Conservation (phyloP, 2,888 invertebrate species). For the Leucophenga maculata region DNA sequence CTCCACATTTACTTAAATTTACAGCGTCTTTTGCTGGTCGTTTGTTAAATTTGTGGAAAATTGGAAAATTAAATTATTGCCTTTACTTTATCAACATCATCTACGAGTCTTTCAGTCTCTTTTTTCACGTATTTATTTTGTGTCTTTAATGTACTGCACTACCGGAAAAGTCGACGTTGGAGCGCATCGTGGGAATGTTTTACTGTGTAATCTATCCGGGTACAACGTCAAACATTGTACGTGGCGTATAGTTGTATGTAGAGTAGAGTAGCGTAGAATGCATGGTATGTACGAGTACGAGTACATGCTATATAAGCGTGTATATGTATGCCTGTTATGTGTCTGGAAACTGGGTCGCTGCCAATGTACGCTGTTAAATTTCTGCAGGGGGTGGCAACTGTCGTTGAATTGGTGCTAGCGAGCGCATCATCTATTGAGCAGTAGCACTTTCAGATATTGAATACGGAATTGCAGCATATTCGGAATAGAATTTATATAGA, state of each 20-base stretch:
- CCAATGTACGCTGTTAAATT: too few relatives aligned
- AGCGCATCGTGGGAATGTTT: conserved; percentile 2
- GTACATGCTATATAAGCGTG: conserved; percentile 25
- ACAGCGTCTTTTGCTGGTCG: neutral
- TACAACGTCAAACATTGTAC: too few relatives aligned
- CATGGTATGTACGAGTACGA: neutral
- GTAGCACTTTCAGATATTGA: too few relatives aligned
- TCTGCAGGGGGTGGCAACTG: too few relatives aligned
- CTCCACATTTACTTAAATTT: conserved; percentile 34
- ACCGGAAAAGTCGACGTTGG: neutral
- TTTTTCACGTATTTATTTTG: neutral
- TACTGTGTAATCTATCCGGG: too few relatives aligned
- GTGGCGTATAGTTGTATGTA: too few relatives aligned
- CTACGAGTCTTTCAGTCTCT: neutral
- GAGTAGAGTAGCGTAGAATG: neutral
- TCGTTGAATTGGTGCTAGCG: too few relatives aligned
- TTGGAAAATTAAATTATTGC: conserved; percentile 28
- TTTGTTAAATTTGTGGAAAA: conserved; percentile 29
- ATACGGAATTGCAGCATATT: too few relatives aligned
- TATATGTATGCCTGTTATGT: conserved; percentile 28
- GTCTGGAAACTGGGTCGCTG: conserved; percentile 7
- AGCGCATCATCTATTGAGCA: too few relatives aligned
- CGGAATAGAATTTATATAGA: too few relatives aligned
- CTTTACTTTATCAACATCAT: neutral
- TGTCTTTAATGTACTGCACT: conserved; percentile 5